phyloP scores from a whole-genome alignment of 2,113 vertebrate genomes.

The Coptodon rendalli region DNA sequence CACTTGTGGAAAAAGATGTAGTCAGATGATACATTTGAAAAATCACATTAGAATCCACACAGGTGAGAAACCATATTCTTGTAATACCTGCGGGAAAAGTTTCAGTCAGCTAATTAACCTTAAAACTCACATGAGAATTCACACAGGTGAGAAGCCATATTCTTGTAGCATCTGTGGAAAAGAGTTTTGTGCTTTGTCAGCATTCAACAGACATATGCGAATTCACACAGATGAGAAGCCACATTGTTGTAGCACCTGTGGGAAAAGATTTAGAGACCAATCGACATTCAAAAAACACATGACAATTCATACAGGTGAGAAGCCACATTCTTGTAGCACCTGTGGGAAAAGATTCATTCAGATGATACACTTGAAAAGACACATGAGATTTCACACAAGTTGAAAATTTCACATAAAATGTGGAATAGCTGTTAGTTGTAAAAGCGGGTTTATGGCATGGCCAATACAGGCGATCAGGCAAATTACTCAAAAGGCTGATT shows the following conservation, averaged over 20 bases:
- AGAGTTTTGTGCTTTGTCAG: neutral
- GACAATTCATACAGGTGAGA: neutral
- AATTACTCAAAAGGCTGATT: neutral
- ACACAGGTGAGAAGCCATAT: neutral
- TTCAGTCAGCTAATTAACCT: neutral
- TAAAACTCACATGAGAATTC: neutral
- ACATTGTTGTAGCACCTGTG: neutral
- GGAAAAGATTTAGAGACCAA: neutral
- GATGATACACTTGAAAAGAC: neutral
- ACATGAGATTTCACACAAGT: neutral
- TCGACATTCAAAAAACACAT: neutral
- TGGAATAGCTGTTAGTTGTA: neutral
- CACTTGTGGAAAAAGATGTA: neutral
- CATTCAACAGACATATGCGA: neutral
- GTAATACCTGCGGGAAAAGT: neutral
- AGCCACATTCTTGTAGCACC: neutral
- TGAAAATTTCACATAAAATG: neutral
- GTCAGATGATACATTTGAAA: neutral
- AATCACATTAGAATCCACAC: neutral
- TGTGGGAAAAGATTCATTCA: neutral
- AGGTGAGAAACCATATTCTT: neutral
- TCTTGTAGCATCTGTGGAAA: neutral
- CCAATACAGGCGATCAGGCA: neutral
- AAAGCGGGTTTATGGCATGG: accelerated
- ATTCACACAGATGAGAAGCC: neutral